phyloP scores from a whole-genome alignment of 2,888 invertebrate genomes.

The Pogonocherus hispidulus region DNA sequence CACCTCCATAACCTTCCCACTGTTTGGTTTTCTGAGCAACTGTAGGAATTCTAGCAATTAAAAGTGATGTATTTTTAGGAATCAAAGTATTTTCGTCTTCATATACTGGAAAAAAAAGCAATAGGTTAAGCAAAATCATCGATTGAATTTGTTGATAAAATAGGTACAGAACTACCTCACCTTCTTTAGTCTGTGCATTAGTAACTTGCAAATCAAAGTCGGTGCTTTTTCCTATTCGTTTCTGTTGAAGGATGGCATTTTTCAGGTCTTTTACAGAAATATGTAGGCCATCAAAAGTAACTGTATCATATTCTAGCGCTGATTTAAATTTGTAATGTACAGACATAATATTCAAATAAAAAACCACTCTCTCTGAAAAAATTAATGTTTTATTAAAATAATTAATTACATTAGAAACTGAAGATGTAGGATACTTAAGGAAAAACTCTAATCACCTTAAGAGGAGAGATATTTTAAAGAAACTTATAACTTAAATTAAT shows the following conservation, averaged over 20 bases:
- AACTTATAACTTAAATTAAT: constrained; percentile 18
- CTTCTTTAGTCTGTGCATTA: constrained; percentile 97
- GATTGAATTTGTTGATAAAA: no score
- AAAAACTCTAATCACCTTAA: neutral
- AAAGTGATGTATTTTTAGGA: constrained; percentile 96
- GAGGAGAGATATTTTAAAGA: neutral
- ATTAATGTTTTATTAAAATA: constrained; percentile 8
- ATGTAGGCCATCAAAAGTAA: constrained; percentile 96
- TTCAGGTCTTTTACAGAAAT: constrained; percentile 97
- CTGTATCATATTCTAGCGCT: constrained; percentile 94
- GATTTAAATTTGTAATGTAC: constrained; percentile 99
- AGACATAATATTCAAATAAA: constrained; percentile 75
- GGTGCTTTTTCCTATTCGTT: constrained; percentile 91
- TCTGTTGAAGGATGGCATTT: constrained; percentile 94
- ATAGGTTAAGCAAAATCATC: no score
- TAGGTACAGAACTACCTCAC: constrained; percentile 70
- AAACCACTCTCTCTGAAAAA: constrained; percentile 25
- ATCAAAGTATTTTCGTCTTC: constrained; percentile 91
- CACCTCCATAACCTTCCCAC: constrained; percentile 76
- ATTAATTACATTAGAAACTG: constrained; percentile 5
- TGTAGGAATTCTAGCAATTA: constrained; percentile 93
- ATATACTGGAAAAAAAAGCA: constrained; percentile 80
- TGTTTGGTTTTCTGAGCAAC: constrained; percentile 78
- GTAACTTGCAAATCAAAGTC: constrained; percentile 97
- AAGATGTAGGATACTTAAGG: neutral